A percentile compares a stretch with the other conserved stretches of the same genome.
These are phyloP conservation scores for Phenganax stokvisi DNA, from an alignment of 92 coral and sea anemone genomes.

Conservation along the genomic window DNA sequence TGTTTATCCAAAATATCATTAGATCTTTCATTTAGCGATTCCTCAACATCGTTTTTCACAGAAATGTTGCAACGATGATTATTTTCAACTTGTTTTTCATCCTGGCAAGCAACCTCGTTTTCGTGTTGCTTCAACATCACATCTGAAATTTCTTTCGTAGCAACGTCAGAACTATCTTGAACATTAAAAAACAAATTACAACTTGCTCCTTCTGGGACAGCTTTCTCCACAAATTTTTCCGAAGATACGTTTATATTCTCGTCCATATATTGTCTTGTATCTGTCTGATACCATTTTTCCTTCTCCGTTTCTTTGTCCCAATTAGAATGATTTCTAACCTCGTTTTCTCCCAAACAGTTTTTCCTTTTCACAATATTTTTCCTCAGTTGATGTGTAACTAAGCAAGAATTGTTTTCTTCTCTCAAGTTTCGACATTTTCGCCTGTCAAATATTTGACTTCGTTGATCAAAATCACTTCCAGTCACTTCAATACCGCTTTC, in stretches of 20 bases:
- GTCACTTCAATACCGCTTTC: conserved; percentile 40
- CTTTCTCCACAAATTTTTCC: not conserved
- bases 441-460: not conserved
- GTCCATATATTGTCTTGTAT: not conserved
- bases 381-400: no score
- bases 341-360: no score
- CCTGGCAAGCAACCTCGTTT: no score
- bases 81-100: not conserved
- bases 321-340: no score
- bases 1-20: conserved; percentile 5
- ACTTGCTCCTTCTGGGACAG: not conserved
- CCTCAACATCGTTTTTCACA: not conserved
- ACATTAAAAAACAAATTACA: no score
- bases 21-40: conserved; percentile 15
- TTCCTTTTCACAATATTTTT: no score
- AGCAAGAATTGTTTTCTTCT: not conserved
- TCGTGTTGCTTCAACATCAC: no score
- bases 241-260: not conserved
- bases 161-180: no score
- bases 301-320: no score
- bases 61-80: not conserved
- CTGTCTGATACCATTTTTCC: no score
- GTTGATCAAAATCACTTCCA: conserved; percentile 41
- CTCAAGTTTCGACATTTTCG: not conserved
- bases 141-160: no score